Conservation (phyloP, 2,113 vertebrate species). For the Lampris incognitus region DNA sequence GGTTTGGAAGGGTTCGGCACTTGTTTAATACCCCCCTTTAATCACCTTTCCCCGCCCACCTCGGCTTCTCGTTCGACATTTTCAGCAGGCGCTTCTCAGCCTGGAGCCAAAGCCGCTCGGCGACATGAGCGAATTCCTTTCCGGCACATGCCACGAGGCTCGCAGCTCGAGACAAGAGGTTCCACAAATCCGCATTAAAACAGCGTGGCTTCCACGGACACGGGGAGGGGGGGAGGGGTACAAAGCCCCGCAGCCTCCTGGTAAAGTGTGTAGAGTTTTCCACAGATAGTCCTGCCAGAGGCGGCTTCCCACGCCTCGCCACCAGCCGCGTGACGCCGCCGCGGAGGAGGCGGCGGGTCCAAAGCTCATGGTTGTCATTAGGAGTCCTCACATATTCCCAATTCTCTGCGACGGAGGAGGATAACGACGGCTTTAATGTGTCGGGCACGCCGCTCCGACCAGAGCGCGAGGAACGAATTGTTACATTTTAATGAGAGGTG, state of each 20-base stretch:
- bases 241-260: constrained; percentile 59
- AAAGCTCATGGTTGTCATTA: constrained; percentile 92
- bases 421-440: constrained; percentile 99
- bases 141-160: not conserved
- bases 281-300: constrained; percentile 92
- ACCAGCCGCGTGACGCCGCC: constrained; percentile 93
- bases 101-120: not conserved
- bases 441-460: constrained; percentile 88
- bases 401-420: constrained; percentile 94
- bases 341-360: constrained; percentile 76
- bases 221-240: not conserved
- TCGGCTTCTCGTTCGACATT: not conserved
- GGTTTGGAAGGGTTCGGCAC: no score
- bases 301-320: constrained; percentile 93
- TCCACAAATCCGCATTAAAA: constrained; percentile 2
- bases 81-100: constrained; percentile 10
- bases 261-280: constrained; percentile 55
- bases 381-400: constrained; percentile 91
- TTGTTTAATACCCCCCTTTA: no score
- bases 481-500: constrained; percentile 98
- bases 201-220: constrained; percentile 12
- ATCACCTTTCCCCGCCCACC: no score
- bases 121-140: constrained; percentile 5
- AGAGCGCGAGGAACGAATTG: constrained; percentile 91
- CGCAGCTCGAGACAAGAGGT: not conserved